These are phyloP conservation scores for Podarcis siculus DNA, from an alignment of 2,797 vertebrate species.

Conservation along the genomic window DNA sequence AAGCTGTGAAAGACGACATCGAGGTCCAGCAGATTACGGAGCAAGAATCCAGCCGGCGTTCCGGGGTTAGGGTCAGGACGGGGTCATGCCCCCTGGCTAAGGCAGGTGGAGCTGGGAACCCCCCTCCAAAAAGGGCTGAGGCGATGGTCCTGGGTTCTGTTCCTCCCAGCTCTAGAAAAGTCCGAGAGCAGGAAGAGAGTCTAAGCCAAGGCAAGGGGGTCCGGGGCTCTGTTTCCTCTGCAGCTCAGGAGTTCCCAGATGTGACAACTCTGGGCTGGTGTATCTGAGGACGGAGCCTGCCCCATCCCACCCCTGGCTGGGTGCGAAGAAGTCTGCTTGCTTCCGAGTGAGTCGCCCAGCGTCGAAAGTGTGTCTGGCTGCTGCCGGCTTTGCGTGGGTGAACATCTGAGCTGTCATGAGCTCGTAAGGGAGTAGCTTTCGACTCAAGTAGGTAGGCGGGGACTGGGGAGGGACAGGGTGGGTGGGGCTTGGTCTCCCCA, in stretches of 20 bases:
- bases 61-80: rapidly evolving
- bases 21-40: not conserved
- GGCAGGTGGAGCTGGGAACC: not conserved
- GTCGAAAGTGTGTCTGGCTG: not conserved
- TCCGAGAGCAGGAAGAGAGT: not conserved
- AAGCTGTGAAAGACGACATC: too few species aligned
- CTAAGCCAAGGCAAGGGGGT: not conserved
- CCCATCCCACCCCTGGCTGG: not conserved
- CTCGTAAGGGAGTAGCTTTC: not conserved
- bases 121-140: too few species aligned
- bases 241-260: not conserved
- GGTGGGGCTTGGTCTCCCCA: not conserved
- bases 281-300: not conserved
- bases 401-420: not conserved
- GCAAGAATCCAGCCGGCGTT: rapidly evolving
- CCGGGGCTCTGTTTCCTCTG: not conserved
- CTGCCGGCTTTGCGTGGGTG: not conserved
- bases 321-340: not conserved
- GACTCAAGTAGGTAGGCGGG: not conserved
- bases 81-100: not conserved
- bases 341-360: not conserved
- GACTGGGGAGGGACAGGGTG: not conserved
- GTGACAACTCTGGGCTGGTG: not conserved
- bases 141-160: not conserved
- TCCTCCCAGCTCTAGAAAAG: not conserved